Base-by-base conservation (phyloP, 1,140 invertebrate species). In the Drosophila kikkawai region DNA sequence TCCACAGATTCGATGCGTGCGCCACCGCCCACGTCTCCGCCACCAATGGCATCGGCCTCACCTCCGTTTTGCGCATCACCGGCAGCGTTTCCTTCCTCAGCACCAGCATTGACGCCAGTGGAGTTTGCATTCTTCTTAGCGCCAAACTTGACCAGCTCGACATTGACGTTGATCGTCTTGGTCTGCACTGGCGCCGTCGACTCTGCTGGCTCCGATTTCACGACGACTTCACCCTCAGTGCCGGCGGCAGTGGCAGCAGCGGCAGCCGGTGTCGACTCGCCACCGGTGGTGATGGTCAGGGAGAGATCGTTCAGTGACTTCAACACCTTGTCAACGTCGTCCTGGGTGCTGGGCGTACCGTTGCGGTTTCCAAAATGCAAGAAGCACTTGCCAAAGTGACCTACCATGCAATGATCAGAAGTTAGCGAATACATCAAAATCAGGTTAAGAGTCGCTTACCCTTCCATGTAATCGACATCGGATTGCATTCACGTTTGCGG, bases 381-480 rank as follows among this genome's bases (percentile, higher is more conserved):
- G 70, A 94, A 95, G 80, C 95, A 95, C 69, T 94, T 94, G 19
- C 95, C 95, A 64, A 93, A 93, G 8, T 95, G 94, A 65, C 94
- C 93, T 92, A 65, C 7, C 11, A 39, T 29, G 1, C 15, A 5
- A 45, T 39, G 17, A 2, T 0, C 8, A 15, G 1, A 22, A 19
- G 8, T 75, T 9, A 50, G 41, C 8, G 4, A 19, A 34, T 6
- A 3, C 8, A 2, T 34, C 17, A 0, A 9, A 13, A 26, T 19
- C 2, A 9, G 1, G 19, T 15, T 13, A 7, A 5, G 7, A 15
- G 7, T 26, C 8, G 4, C 77, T 22, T 79, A 92, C 91, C 91
- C 59, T 92, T 92, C 95, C 95, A 95, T 58, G 94, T 94, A 69
- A 95, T 95, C 60, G 94, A 94, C 57, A 93, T 93, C 55, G 94